Conservation (phyloP, 2,888 invertebrate genomes). For the Arge pagana region DNA sequence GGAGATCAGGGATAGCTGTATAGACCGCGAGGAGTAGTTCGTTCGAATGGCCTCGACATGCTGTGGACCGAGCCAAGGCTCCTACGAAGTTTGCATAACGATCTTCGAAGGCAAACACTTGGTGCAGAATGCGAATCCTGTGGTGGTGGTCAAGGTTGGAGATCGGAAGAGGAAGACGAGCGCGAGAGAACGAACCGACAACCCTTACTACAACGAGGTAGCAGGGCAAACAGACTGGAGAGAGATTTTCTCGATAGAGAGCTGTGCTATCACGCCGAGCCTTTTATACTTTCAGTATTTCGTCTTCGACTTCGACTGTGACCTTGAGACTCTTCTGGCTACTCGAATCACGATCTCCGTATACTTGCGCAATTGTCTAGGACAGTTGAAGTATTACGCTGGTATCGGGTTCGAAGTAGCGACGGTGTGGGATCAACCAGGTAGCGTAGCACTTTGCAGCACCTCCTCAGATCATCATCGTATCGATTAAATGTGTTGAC, state of each 20-base stretch:
- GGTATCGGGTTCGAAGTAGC: conserved; percentile 68
- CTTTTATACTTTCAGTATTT: conserved; percentile 63
- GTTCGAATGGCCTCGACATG: conserved; percentile 20
- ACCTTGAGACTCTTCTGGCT: conserved; percentile 64
- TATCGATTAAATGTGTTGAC: not conserved
- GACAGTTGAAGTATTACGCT: conserved; percentile 58
- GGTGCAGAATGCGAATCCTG: conserved; percentile 63
- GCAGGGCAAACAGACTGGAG: conserved; percentile 9
- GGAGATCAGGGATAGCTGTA: not conserved
- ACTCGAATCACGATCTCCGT: conserved; percentile 67
- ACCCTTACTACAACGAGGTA: conserved; percentile 74
- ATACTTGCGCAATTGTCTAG: conserved; percentile 43
- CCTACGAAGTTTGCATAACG: conserved; percentile 67
- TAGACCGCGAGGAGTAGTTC: not conserved
- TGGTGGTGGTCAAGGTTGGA: conserved; percentile 67
- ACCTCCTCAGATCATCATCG: not conserved
- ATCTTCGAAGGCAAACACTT: conserved; percentile 70
- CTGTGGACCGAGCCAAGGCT: conserved; percentile 1
- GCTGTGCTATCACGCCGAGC: too few relatives aligned
- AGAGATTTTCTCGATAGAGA: not conserved
- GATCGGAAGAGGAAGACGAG: conserved; percentile 66
- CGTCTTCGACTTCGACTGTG: conserved; percentile 68
- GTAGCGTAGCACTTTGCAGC: conserved; percentile 51
- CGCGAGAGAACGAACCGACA: conserved; percentile 64
- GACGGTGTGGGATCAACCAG: conserved; percentile 73